Conservation (phyloP, 30 jellyfish, hydroid and myxozoan genomes). For the Clytia hemisphaerica region DNA sequence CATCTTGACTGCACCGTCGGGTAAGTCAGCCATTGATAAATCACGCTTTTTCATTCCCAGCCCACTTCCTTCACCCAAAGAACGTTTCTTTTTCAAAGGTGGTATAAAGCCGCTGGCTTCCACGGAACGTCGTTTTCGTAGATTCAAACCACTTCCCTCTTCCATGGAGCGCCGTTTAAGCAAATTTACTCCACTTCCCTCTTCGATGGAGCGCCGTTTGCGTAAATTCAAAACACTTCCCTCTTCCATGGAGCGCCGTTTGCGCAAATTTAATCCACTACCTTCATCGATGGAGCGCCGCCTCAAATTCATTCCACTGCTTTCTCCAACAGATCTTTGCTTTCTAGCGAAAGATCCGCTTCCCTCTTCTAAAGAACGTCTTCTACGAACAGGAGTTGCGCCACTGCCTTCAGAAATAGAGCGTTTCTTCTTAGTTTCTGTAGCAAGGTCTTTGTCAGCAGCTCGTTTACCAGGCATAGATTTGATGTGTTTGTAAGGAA, state of each 20-base stretch:
- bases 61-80: too few relatives aligned
- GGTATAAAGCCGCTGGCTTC: not conserved
- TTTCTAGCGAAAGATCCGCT: not conserved
- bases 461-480: not conserved
- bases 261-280: not conserved
- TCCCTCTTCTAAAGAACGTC: not conserved
- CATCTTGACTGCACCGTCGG: conserved; percentile 56
- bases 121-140: conserved; percentile 16
- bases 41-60: not conserved
- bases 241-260: not conserved
- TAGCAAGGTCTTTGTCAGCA: not conserved
- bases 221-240: not conserved
- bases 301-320: too few relatives aligned
- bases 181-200: not conserved
- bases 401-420: conserved; percentile 6
- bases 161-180: not conserved
- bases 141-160: not conserved
- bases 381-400: not conserved
- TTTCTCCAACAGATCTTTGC: too few relatives aligned
- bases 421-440: not conserved
- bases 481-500: not conserved
- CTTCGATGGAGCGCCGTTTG: not conserved
- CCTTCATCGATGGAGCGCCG: too few relatives aligned
- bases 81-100: too few relatives aligned
- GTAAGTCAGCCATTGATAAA: not conserved